Conservation (phyloP, 2,888 invertebrate species). For the Acrobasis suavella region DNA sequence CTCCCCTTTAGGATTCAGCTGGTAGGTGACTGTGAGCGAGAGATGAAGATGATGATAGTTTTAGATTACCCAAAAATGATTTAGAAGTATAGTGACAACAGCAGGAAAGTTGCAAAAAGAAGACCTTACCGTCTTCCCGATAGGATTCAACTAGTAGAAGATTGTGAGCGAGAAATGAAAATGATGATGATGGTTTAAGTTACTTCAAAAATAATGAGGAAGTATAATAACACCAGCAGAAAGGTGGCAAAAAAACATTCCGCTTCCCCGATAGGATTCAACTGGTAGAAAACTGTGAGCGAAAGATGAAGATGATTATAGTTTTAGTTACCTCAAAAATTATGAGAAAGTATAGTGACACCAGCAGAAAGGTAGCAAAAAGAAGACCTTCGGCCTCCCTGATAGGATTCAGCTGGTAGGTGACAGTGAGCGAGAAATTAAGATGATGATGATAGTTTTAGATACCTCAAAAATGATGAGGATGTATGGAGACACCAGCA, state of each 20-base stretch:
- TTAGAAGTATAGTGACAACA: conserved; percentile 88
- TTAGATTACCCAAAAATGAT: conserved; percentile 86
- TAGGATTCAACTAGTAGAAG: conserved; percentile 84
- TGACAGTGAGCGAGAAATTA: conserved; percentile 67
- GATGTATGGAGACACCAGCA: too few species aligned
- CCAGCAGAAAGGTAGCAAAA: conserved; percentile 87
- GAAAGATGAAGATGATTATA: too few species aligned
- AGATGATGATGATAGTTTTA: too few species aligned
- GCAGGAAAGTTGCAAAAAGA: conserved; percentile 86
- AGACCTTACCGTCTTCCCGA: conserved; percentile 86
- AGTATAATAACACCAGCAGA: too few species aligned
- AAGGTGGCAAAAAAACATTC: too few species aligned
- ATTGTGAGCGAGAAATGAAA: conserved; percentile 65
- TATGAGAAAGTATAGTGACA: conserved; percentile 89
- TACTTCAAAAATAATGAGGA: too few species aligned
- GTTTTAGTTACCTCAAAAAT: conserved; percentile 82
- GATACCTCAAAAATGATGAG: too few species aligned
- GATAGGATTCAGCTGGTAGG: conserved; percentile 85
- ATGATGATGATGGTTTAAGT: too few species aligned
- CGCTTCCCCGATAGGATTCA: too few species aligned
- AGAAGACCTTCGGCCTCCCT: conserved; percentile 86
- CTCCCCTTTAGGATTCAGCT: conserved; percentile 84
- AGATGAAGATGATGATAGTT: too few species aligned
- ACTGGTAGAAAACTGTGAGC: too few species aligned
- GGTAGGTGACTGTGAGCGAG: conserved; percentile 75